Evolutionary conservation across 2,888 invertebrate genomes (phyloP), one percentile per base, ranked within the genome.

Genomic region (Chloroclystis v-ata): DNA sequence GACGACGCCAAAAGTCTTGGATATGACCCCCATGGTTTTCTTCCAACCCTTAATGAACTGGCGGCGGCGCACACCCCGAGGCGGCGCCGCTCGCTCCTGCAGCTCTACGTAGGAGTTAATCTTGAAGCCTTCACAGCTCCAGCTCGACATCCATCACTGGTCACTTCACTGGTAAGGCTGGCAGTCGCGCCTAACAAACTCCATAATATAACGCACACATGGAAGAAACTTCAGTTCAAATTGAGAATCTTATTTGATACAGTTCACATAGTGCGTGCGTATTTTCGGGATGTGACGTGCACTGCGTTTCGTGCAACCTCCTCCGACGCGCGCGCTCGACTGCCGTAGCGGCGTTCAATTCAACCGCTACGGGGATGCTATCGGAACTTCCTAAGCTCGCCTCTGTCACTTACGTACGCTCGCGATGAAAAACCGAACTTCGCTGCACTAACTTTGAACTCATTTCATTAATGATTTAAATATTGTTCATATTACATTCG

Each of bases 1-100:
- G 75, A 94, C 91, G 75, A 93, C 92, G 82, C 93, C 93, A 63
- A 93, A 91, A 51, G 93, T 92, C 81, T 94, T 93, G 50, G 93
- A 93, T 65, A 93, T 91, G 76, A 93, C 92, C 64, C 93, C 93
- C 93, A 94, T 93, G 70, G 85, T 88, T 71, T 84, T 86, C 78
- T 84, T 84, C 85, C 81, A 85, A 61, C 87, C 87, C 69, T 83
- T 82, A 70, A 86, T 75, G 74, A 85, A 79, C 72, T 82, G 84
- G 74, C 86, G 85, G 73, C 86, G 86, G 78, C 86, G 87, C 72
- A 75, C 77, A 77, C 85, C 85, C 46, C 78, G 73, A 71, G 82
- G 76, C 74, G 76, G 60, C 81, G 77, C 79, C 82, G 83, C 82
- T 60, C 81, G 78, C 75, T 59, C 65, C 54, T 68, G 78, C 56